Conservation (phyloP, 2,797 vertebrate genomes). For the Etheostoma nigrum region DNA sequence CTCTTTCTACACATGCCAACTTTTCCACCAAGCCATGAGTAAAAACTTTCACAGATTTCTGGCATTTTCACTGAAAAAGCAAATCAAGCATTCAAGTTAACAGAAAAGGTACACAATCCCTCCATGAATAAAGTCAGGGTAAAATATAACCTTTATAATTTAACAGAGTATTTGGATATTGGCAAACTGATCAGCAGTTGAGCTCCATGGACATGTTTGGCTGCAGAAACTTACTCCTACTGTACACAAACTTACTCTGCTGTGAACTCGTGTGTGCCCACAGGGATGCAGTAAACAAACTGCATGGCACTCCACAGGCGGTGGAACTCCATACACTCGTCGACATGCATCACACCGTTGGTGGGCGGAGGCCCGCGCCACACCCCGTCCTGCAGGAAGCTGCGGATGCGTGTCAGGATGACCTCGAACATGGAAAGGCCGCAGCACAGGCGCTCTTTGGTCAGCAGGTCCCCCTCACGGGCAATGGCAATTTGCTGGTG, state of each 20-base stretch:
- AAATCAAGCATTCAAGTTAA: background rate
- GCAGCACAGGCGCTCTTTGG: conserved; percentile 98
- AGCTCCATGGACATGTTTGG: background rate
- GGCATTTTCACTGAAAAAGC: background rate
- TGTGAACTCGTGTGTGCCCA: conserved; percentile 98
- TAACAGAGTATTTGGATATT: background rate
- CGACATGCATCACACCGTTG: conserved; percentile 98
- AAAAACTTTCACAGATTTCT: background rate
- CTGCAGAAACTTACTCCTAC: background rate
- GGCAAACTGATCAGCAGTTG: background rate
- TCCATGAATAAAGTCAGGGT: background rate
- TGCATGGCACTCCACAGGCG: conserved; percentile 99
- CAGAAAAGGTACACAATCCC: background rate
- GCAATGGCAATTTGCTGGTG: conserved; percentile 98
- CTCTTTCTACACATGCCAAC: background rate
- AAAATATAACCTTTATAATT: background rate
- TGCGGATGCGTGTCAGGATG: conserved; percentile 96
- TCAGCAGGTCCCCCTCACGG: conserved; percentile 97
- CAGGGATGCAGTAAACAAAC: conserved; percentile 98
- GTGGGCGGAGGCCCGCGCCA: conserved; percentile 97
- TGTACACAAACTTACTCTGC: conserved; percentile 89
- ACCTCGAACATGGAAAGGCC: conserved; percentile 99
- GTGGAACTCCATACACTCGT: conserved; percentile 98
- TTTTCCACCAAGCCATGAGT: background rate
- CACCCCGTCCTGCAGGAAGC: conserved; percentile 96